These are phyloP conservation scores for Gavialis gangeticus DNA, from an alignment of 2,113 vertebrate genomes.

Conservation along the genomic window DNA sequence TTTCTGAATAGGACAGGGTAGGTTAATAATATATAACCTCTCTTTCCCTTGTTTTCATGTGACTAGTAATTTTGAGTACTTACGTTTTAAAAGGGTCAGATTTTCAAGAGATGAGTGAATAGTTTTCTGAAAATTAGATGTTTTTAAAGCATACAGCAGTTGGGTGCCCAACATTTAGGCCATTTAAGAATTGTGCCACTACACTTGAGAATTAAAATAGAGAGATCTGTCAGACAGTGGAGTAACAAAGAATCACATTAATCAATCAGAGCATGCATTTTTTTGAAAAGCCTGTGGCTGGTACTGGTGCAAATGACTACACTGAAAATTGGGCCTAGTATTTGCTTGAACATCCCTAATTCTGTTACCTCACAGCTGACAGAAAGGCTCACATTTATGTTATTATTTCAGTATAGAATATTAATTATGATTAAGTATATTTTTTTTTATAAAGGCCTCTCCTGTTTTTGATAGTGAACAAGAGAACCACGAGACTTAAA, in stretches of 20 bases:
- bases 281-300: background rate
- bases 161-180: background rate
- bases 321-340: background rate
- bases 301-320: too few species aligned
- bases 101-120: background rate
- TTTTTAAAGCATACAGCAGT: background rate
- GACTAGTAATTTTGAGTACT: background rate
- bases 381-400: background rate
- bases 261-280: background rate
- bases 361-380: background rate
- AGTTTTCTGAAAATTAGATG: background rate
- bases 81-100: background rate
- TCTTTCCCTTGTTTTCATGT: background rate
- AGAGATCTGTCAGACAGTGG: background rate
- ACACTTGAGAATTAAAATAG: background rate
- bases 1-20: too few species aligned
- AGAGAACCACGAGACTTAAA: too few species aligned
- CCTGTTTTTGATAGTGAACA: background rate
- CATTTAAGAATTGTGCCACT: background rate
- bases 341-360: background rate
- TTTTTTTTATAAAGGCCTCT: background rate
- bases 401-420: background rate
- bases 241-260: background rate
- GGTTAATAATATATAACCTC: too few species aligned
- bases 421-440: background rate